Base-by-base conservation (phyloP, 2,797 vertebrate genomes). In the Merluccius polli region DNA sequence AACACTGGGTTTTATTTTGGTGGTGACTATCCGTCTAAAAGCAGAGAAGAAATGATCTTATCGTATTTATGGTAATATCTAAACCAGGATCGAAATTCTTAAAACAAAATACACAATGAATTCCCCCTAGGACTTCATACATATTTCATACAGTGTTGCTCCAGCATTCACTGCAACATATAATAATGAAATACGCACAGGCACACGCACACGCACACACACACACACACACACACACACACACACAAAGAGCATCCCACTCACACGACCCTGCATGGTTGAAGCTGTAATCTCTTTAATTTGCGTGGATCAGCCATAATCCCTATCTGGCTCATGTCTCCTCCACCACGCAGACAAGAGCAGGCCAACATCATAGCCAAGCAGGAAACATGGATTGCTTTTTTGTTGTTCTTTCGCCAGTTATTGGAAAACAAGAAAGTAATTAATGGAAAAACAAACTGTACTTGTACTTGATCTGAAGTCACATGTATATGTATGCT, bases 221-320 rank as follows among this genome's bases (percentile, higher is more conserved):
- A 74, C 32, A 36, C 31, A 74, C 73, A 32, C 24, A 78, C 74
- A 78, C 79, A 78, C 67, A 72, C 73, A 81, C 78, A 81, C 77
- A 79, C 67, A 67, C 0, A n/a, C 78, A 87, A 80, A 86, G 83
- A 83, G 78, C 84, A 83, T 77, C 78, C 68, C 71, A 72, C 83
- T 82, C 84, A 79, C 87, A 84, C 73, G 35, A 83, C 83, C 80
- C 80, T 85, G 77, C 63, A 78, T 85, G 81, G 82, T 83, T 81
- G 74, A 78, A 77, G 77, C 79, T 72, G n/a, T 85, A 87, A 89
- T 90, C 86, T 89, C 29, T 89, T 90, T 91, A 85, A 91, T 91
- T 89, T 90, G 86, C 82, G 84, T 86, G 86, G 86, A 86, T 90
- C 86, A 89, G 80, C 77, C 77, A 81, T 91, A 90, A 91, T 90